Base-by-base conservation (phyloP, 1,140 invertebrate genomes). In the Orius insidiosus region DNA sequence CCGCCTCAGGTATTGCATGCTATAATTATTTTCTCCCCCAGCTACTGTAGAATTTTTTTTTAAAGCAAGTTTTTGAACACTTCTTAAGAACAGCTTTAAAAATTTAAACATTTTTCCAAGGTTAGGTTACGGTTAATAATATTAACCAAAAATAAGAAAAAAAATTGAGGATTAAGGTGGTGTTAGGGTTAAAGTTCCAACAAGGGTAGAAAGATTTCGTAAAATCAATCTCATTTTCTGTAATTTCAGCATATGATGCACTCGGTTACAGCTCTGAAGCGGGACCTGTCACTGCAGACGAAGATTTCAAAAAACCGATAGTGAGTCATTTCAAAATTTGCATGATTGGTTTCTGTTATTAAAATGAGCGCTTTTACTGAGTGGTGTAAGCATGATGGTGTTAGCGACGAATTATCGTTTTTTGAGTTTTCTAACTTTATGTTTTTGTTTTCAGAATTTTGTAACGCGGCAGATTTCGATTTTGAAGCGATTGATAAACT, bases 221-320 rank as follows among this genome's bases (percentile, higher is more conserved):
- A n/a, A n/a, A n/a, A n/a, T n/a, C n/a, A n/a, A n/a, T n/a, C n/a
- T n/a, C n/a, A n/a, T n/a, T 10, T 40, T 40, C 15, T 10, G 14
- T 40, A 6, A 15, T 30, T 43, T 30, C 41, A 43, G 41, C 19
- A n/a, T 9, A 43, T 24, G 41, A 43, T 43, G 41, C 41, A 43
- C 24, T 43, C 41, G 24, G 16, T 49, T n/a, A 52, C 33, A 39
- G 37, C 15, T 49, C 47, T 48, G 51, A 52, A 52, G 51, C 51
- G 16, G 51, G 51, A 8, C 51, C 51, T n/a, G 42, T 52, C 11
- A 52, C 51, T 11, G 51, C 51, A 4, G 51, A 52, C 35, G 47
- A 52, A 46, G 43, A 49, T 31, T 39, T 49, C 35, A 19, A 38
- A 16, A 49, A 38, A 19, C 19, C 3, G 47, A 49, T 19, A 36